Evolutionary conservation across 2,888 invertebrate genomes (phyloP).

Genomic region (Drosophila conformis): DNA sequence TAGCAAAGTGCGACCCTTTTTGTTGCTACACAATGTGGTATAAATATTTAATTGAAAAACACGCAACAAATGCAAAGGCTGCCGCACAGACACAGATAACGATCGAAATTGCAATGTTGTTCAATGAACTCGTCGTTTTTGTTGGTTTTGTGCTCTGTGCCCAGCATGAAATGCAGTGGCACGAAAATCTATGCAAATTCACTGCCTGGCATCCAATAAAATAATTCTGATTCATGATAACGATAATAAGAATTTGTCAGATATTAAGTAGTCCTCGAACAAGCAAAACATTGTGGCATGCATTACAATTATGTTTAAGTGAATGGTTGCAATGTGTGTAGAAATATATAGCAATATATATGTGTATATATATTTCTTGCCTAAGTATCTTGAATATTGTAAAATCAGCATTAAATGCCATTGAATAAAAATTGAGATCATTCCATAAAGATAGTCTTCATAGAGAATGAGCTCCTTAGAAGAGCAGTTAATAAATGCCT

Average conservation of each 20-base stretch:
- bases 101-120: slow-evolving; percentile 24
- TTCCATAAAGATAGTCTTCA: neutral
- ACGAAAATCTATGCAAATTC: slow-evolving; percentile 69
- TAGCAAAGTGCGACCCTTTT: slow-evolving; percentile 36
- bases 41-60: slow-evolving; percentile 80
- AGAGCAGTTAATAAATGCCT: neutral
- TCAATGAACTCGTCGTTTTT: slow-evolving; percentile 20
- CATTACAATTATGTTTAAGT: neutral
- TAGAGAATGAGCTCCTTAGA: neutral
- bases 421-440: too few species aligned
- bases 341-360: too few species aligned
- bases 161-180: slow-evolving; percentile 37
- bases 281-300: neutral
- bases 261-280: neutral
- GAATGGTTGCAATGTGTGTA: neutral
- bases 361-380: too few species aligned
- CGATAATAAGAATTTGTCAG: slow-evolving; percentile 13
- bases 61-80: slow-evolving; percentile 31
- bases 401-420: neutral
- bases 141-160: slow-evolving; percentile 38
- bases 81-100: neutral
- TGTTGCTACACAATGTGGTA: slow-evolving; percentile 44
- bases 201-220: slow-evolving; percentile 28
- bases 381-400: neutral
- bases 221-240: slow-evolving; percentile 41